These are phyloP conservation scores for Tringa solitaria DNA, from an alignment of 2,113 vertebrate genomes.

Conservation along the genomic window DNA sequence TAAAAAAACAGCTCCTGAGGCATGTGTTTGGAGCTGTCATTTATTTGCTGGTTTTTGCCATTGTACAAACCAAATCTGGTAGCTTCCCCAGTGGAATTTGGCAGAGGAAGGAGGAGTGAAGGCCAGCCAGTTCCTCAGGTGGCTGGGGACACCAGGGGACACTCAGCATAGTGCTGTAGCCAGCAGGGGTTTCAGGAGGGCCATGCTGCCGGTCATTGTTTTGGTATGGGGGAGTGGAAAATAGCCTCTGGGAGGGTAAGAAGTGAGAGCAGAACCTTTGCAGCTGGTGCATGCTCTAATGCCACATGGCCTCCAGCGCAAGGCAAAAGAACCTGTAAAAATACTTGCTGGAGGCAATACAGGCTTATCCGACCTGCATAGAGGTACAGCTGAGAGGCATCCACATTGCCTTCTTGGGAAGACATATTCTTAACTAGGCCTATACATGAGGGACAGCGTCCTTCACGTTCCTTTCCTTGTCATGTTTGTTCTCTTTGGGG, in stretches of 20 bases:
- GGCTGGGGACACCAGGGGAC: accelerated
- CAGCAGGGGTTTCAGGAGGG: neutral
- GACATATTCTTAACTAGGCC: neutral
- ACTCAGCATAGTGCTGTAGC: accelerated
- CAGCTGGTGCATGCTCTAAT: neutral
- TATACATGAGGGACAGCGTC: neutral
- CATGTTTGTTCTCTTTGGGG: neutral
- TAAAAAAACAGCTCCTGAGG: neutral
- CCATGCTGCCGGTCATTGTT: neutral
- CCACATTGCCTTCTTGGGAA: neutral
- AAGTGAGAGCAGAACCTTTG: neutral
- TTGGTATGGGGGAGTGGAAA: neutral
- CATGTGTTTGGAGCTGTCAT: neutral
- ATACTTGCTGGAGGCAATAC: conserved; percentile 5
- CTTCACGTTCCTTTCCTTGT: neutral
- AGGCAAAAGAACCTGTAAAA: neutral
- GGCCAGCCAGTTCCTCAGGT: neutral
- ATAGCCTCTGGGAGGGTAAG: neutral
- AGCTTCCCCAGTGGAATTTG: neutral
- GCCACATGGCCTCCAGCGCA: neutral
- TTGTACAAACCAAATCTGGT: neutral
- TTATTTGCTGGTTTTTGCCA: neutral
- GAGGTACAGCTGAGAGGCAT: neutral
- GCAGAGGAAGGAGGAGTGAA: neutral
- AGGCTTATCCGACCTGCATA: neutral